Percentiles rank a stretch among this genome's conserved stretches.
Conservation (phyloP, 1,140 invertebrate species). For the Olivierus martensii region DNA sequence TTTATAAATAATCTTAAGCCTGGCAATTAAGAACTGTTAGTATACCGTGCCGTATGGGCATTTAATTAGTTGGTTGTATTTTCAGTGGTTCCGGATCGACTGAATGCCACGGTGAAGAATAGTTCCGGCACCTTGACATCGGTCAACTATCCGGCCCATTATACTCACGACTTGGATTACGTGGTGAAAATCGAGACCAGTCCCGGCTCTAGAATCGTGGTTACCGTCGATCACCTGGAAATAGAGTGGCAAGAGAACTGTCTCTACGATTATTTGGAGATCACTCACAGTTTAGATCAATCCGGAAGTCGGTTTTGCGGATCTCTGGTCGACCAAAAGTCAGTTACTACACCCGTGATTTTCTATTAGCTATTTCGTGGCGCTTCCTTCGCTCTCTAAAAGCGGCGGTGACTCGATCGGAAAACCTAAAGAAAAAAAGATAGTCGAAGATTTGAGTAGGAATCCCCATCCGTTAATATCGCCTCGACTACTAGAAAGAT, state of each 20-base stretch:
- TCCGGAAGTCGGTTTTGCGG: slow-evolving; percentile 22
- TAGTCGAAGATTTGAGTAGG: too few relatives aligned
- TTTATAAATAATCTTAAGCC: too few relatives aligned
- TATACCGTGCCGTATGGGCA: too few relatives aligned
- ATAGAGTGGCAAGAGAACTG: slow-evolving; percentile 56
- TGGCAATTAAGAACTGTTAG: too few relatives aligned
- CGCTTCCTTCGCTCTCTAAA: too few relatives aligned
- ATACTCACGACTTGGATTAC: slow-evolving; percentile 52
- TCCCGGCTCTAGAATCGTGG: slow-evolving; percentile 43
- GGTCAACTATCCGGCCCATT: slow-evolving; percentile 29
- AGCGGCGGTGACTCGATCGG: too few relatives aligned
- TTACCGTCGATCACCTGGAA: slow-evolving; percentile 49
- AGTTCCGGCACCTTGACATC: slow-evolving; percentile 11
- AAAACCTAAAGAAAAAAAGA: too few relatives aligned
- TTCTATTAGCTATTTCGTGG: too few relatives aligned
- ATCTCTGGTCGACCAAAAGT: slow-evolving; percentile 1
- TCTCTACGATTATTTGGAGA: slow-evolving; percentile 55
- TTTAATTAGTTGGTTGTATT: too few relatives aligned
- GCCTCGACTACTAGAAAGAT: too few relatives aligned
- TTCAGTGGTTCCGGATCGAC: slow-evolving; percentile 6
- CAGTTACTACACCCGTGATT: too few relatives aligned
- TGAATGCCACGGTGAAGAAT: slow-evolving; percentile 10
- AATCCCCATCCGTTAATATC: too few relatives aligned
- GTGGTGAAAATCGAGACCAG: slow-evolving; percentile 43
- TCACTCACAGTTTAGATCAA: slow-evolving; percentile 25